Percentiles rank a stretch among this genome's conserved stretches.
phyloP scores from a whole-genome alignment of 2,113 vertebrate genomes.

The Hydrochoerus hydrochaeris region DNA sequence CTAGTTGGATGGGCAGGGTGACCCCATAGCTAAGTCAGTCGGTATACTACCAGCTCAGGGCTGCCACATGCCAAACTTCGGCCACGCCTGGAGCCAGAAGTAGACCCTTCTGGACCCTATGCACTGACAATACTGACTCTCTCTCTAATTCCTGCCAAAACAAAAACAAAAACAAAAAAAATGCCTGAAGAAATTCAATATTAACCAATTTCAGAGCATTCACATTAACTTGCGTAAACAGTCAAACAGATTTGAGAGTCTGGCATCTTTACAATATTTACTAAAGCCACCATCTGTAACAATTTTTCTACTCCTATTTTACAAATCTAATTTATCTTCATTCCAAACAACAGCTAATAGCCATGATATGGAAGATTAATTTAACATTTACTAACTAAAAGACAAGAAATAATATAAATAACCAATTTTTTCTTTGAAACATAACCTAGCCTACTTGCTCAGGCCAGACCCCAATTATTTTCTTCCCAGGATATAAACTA shows the following conservation, averaged over 20 bases:
- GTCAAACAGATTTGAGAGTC: conserved; percentile 40
- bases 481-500: conserved; percentile 21
- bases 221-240: background rate
- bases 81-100: background rate
- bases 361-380: conserved; percentile 47
- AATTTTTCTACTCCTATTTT: conserved; percentile 46
- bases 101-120: background rate
- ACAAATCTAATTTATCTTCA: conserved; percentile 47
- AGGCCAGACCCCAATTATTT: conserved; percentile 8
- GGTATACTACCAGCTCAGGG: background rate
- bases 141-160: conserved; percentile 31
- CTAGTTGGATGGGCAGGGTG: background rate
- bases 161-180: too few relatives aligned
- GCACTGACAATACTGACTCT: background rate
- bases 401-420: conserved; percentile 70
- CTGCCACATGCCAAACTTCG: background rate
- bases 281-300: conserved; percentile 68
- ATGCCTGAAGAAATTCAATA: background rate
- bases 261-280: conserved; percentile 74
- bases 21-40: background rate
- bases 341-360: conserved; percentile 74
- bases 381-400: conserved; percentile 9
- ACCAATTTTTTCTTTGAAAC: conserved; percentile 51
- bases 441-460: conserved; percentile 38
- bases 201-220: conserved; percentile 14